These are phyloP conservation scores for Australoheros scitulus DNA, from an alignment of 2,113 vertebrate genomes.

Conservation along the genomic window DNA sequence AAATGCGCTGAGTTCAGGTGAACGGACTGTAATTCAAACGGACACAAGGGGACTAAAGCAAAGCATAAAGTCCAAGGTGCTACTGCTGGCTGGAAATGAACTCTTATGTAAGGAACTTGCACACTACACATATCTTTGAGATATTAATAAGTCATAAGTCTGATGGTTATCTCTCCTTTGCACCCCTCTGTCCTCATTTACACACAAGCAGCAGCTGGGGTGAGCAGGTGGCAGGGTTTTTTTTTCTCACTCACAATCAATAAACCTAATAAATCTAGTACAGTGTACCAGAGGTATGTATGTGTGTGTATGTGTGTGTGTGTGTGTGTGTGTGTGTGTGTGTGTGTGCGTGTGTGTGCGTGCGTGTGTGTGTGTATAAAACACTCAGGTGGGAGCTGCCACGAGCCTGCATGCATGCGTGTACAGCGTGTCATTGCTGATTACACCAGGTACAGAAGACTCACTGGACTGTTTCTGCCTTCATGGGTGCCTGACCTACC, in stretches of 20 bases:
- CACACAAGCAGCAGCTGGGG: background rate
- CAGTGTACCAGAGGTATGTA: background rate
- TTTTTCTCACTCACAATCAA: conserved; percentile 13
- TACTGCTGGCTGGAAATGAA: conserved; percentile 37
- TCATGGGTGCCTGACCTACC: conserved; percentile 55
- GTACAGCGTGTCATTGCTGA: conserved; percentile 22
- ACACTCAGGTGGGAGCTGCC: conserved; percentile 1
- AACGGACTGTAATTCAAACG: conserved; percentile 40
- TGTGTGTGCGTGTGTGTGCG: background rate
- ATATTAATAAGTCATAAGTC: conserved; percentile 69
- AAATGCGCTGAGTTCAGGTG: background rate
- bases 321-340: background rate
- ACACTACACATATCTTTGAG: conserved; percentile 10
- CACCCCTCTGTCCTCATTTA: conserved; percentile 19
- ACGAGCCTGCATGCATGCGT: background rate
- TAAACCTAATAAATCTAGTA: background rate
- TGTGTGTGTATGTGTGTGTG: background rate
- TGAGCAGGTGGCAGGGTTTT: background rate
- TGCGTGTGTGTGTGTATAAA: background rate
- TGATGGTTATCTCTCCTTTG: conserved; percentile 31
- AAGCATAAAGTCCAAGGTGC: conserved; percentile 29
- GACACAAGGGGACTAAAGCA: conserved; percentile 33
- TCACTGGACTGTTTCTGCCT: conserved; percentile 36
- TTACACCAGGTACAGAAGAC: conserved; percentile 3
- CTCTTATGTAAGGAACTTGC: conserved; percentile 57